Base-by-base conservation (phyloP, 2,113 vertebrate species). In the Gallinago undulata region DNA sequence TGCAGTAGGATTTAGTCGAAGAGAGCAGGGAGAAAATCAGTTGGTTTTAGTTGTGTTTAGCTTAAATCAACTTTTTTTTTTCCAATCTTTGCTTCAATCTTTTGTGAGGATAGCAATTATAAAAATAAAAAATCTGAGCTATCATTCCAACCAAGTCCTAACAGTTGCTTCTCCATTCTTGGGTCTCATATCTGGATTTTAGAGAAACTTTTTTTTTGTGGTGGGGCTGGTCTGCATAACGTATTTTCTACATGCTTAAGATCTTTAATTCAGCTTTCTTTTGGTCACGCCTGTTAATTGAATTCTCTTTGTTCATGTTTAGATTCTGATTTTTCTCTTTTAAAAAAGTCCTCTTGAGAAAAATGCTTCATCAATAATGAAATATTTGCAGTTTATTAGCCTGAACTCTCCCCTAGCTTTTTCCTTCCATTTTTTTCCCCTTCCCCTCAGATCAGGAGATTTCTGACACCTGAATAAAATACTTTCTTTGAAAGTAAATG, bases 401-500 rank as follows among this genome's bases (percentile, higher is more conserved):
- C 10, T 50, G 21, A 84, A 28, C 9, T 7, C 1, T 1, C 2
- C 3, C 2, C 2, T 6, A 4, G 15, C 6, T 2, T 2, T 3
- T 7, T 8, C 6, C 6, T 17, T 10, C 19, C 19, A 48, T 67
- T 11, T 35, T 69, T 19, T 10, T 3, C 2, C 4, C 9, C 4
- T 59, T 70, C 9, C 22, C 16, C 57, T 60, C 24, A 43, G 18
- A 53, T 73, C 13, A 63, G 17, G 21, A 68, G 35, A 83, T 63
- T 70, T 63, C 50, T 48, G n/a, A 83, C 23, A 67, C 10, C 7
- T 51, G 35, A 90, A 90, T 70, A 70, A 80, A 90, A 24, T 31
- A 56, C 16, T 59, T 77, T 24, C 62, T 78, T 87, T 90, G 51
- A 81, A 94, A 57, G 14, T 21, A 80, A 94, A 55, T 9, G 9